phyloP scores from a whole-genome alignment of 64 coral and sea anemone species.

The Pocillopora damicornis region DNA sequence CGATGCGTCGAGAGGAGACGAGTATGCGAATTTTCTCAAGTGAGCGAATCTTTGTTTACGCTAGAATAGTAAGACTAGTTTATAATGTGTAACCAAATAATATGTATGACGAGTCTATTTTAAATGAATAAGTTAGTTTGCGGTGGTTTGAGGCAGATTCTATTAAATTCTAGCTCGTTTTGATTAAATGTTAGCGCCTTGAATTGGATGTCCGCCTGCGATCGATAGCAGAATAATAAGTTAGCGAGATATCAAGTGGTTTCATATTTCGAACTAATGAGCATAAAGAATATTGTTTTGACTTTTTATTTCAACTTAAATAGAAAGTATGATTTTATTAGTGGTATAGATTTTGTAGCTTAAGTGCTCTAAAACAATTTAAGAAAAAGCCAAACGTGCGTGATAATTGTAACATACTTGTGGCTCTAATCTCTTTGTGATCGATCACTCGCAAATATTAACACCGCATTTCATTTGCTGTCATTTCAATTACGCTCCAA shows the following conservation, averaged over 20 bases:
- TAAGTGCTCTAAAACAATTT: no score
- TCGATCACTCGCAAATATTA: no score
- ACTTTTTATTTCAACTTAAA: neutral
- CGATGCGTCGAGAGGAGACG: slow-evolving; percentile 53
- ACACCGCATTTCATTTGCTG: no score
- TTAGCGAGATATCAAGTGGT: neutral
- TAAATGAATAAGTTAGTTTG: neutral
- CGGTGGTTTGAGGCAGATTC: neutral
- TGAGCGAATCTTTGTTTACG: slow-evolving; percentile 13
- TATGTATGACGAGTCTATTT: neutral
- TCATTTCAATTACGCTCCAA: no score
- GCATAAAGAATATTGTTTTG: neutral
- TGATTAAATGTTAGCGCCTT: slow-evolving; percentile 1
- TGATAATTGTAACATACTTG: no score
- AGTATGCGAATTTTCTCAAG: slow-evolving; percentile 92
- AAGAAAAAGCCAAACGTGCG: no score
- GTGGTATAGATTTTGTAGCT: no score
- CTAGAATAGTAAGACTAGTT: neutral
- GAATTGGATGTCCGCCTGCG: neutral
- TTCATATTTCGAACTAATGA: neutral
- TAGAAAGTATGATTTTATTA: no score
- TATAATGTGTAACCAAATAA: neutral
- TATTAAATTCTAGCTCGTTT: neutral
- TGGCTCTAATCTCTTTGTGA: no score
- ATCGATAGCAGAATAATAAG: neutral